Percentiles rank a stretch among this genome's conserved stretches.
These are phyloP conservation scores for Capreolus pygargus DNA, from an alignment of 2,113 vertebrate species.

Conservation along the genomic window DNA sequence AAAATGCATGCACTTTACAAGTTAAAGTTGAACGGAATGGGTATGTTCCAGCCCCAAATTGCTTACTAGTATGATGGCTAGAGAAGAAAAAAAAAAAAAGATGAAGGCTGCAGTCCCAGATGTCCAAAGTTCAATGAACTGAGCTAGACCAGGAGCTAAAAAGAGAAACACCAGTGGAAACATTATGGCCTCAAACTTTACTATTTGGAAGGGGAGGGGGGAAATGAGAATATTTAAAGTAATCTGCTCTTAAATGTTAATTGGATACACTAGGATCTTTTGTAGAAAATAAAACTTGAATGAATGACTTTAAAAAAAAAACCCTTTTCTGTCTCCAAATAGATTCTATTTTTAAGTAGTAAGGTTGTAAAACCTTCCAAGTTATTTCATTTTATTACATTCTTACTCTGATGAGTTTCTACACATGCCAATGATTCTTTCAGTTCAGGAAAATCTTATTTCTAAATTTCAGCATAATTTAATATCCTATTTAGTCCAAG, in stretches of 20 bases:
- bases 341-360: background rate
- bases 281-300: slow-evolving; percentile 51
- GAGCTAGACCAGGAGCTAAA: slow-evolving; percentile 71
- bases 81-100: slow-evolving; percentile 10
- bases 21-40: slow-evolving; percentile 28
- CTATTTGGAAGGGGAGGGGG: slow-evolving; percentile 63
- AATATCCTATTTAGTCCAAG: background rate
- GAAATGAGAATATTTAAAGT: slow-evolving; percentile 64
- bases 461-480: slow-evolving; percentile 41
- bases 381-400: slow-evolving; percentile 29
- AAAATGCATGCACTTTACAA: slow-evolving; percentile 24
- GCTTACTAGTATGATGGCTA: slow-evolving; percentile 48
- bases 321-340: background rate
- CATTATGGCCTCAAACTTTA: slow-evolving; percentile 48
- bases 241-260: slow-evolving; percentile 70
- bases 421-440: slow-evolving; percentile 7
- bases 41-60: slow-evolving; percentile 47
- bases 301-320: background rate
- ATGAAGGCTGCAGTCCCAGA: slow-evolving; percentile 67
- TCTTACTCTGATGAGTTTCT: background rate
- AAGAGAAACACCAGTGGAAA: slow-evolving; percentile 63
- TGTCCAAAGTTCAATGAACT: slow-evolving; percentile 83
- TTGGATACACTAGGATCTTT: slow-evolving; percentile 37
- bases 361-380: slow-evolving; percentile 18
- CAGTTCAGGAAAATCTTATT: background rate